Conservation (phyloP, 2,888 invertebrate genomes). For the Nemotelus nigrinus region DNA sequence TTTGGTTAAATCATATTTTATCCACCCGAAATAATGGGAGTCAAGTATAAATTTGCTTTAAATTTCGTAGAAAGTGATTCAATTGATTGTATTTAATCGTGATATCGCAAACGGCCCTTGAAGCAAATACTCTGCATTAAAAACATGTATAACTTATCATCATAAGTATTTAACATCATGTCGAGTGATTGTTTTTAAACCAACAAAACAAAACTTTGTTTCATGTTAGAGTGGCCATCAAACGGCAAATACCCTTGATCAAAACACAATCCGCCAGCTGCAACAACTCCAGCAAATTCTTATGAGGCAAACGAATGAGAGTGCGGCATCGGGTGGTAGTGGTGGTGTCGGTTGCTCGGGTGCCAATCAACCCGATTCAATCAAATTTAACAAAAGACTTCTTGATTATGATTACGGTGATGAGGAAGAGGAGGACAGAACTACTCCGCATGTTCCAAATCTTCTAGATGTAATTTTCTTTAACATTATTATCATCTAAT, state of each 20-base stretch:
- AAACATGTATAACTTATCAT: not conserved
- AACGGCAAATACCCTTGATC: slow-evolving; percentile 58
- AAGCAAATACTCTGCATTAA: not conserved
- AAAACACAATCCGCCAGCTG: slow-evolving; percentile 65
- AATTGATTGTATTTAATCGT: not conserved
- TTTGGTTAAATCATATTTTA: not conserved
- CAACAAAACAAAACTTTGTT: slow-evolving; percentile 42
- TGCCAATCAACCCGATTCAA: slow-evolving; percentile 60
- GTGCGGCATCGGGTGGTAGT: slow-evolving; percentile 48
- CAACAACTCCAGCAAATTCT: slow-evolving; percentile 73
- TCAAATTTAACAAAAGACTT: slow-evolving; percentile 85
- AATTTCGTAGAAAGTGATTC: not conserved
- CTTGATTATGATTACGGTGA: slow-evolving; percentile 93
- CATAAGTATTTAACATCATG: not conserved
- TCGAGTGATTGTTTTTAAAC: slow-evolving; percentile 11
- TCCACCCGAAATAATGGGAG: too few species aligned
- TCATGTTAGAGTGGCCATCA: slow-evolving; percentile 61
- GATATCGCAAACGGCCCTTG: slow-evolving; percentile 29
- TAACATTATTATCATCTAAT: slow-evolving; percentile 43
- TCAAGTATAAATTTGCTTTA: not conserved
- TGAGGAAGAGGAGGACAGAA: slow-evolving; percentile 75
- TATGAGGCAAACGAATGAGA: slow-evolving; percentile 59
- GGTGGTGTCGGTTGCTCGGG: slow-evolving; percentile 38
- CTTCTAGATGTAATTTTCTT: slow-evolving; percentile 53
- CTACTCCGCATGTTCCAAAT: slow-evolving; percentile 55